phyloP scores from a whole-genome alignment of 2,113 vertebrate species.

The Siphamia tubifer region DNA sequence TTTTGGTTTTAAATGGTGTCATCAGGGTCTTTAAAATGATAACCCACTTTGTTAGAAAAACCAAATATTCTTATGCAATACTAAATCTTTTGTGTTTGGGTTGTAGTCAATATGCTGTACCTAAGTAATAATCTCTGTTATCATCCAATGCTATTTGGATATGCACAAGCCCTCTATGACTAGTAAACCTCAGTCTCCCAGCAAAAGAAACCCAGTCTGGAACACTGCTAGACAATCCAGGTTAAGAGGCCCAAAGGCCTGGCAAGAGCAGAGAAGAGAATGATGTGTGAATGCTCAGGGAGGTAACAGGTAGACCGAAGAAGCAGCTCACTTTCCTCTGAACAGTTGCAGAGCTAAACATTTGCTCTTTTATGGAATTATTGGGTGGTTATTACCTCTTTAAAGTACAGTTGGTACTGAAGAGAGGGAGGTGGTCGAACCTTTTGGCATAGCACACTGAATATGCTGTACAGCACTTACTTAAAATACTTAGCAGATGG shows the following conservation, averaged over 20 bases:
- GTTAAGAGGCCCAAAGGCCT: conserved; percentile 77
- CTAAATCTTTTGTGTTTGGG: conserved; percentile 70
- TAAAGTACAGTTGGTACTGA: background rate
- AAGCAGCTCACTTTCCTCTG: conserved; percentile 56
- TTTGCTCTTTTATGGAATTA: conserved; percentile 34
- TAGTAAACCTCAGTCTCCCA: conserved; percentile 73
- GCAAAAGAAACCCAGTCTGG: conserved; percentile 71
- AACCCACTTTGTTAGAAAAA: conserved; percentile 74
- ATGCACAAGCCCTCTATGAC: conserved; percentile 73
- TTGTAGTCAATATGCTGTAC: conserved; percentile 71
- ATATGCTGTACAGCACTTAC: conserved; percentile 14
- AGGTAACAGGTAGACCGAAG: conserved; percentile 70
- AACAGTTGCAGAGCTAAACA: conserved; percentile 37
- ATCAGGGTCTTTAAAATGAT: conserved; percentile 73
- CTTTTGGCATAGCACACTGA: conserved; percentile 40
- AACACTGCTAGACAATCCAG: conserved; percentile 98
- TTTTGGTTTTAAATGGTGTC: conserved; percentile 72
- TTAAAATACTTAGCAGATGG: conserved; percentile 4
- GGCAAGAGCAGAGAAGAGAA: conserved; percentile 58
- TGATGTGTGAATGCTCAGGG: conserved; percentile 87
- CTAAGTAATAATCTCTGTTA: conserved; percentile 72
- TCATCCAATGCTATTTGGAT: conserved; percentile 69
- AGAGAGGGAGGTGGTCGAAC: conserved; percentile 19
- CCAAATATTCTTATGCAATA: conserved; percentile 81
- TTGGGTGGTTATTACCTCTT: conserved; percentile 29